Base-by-base conservation (phyloP, 2,113 vertebrate genomes). In the Capreolus pygargus region DNA sequence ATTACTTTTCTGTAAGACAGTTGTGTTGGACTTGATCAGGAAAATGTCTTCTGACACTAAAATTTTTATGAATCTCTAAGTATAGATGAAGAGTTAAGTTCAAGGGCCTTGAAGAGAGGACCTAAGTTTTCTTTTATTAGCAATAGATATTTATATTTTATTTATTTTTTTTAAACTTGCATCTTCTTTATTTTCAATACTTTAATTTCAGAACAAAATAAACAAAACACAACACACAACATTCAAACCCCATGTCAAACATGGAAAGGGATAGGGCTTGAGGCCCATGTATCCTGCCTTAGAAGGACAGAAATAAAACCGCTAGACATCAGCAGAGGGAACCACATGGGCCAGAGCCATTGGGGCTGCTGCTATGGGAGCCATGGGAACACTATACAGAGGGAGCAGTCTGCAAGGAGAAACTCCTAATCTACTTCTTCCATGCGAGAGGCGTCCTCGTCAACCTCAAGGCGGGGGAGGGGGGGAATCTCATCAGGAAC, bases 401-500 rank as follows among this genome's bases (percentile, higher is more conserved):
- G 96, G 57, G 14, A 14, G 39, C 21, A 6, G 13, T 94, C 25
- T 95, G 57, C 67, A 74, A n/a, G 19, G 12, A 81, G 19, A 6
- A 55, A 17, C 7, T 88, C 94, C 99, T 99, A 99, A 97, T 99
- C 99, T 57, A 99, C 99, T 98, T 99, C 99, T 97, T 99, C 99
- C 99, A 99, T 99, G 96, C 98, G 99, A 79, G 99, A 99, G 3
- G 99, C 98, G 47, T 99, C 99, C 25, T 99, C 99, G 0, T 99
- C 99, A 21, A 99, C 99, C 97, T 99, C 99, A n/a, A 99, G n/a
- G n/a, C n/a, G n/a, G n/a, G n/a, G n/a, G n/a, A n/a, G 99, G 10
- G 99, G 99, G 2, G 99, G 99, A 1, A 99, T 99, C 96, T 99
- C 99, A 81, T 99, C 99, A 87, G 99, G 97, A 85, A 98, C 98